Evolutionary conservation across 2,888 invertebrate species (phyloP).

Genomic region (Phalera bucephala): DNA sequence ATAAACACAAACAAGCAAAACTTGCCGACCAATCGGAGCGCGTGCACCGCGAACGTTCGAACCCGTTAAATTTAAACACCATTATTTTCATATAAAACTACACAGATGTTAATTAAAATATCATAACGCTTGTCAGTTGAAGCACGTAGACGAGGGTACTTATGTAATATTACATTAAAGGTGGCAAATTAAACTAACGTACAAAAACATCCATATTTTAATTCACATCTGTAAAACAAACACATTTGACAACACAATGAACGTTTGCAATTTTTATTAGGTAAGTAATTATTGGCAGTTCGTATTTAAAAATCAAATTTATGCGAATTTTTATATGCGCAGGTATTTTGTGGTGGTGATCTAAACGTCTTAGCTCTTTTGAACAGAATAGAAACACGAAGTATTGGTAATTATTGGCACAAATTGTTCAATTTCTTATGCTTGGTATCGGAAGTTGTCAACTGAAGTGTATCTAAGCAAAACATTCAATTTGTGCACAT

Average conservation of each 20-base stretch:
- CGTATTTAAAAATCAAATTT: conserved; percentile 13
- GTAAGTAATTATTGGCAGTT: conserved; percentile 9
- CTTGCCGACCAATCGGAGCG: conserved; percentile 9
- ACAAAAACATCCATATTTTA: conserved; percentile 16
- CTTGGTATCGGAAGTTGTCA: neutral
- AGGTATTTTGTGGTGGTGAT: conserved; percentile 25
- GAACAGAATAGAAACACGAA: conserved; percentile 20
- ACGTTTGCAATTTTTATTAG: conserved; percentile 16
- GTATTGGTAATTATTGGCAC: conserved; percentile 26
- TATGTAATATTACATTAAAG: conserved; percentile 19
- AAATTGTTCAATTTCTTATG: conserved; percentile 16
- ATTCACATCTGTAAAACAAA: conserved; percentile 17
- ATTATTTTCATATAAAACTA: conserved; percentile 3
- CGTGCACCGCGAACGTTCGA: conserved; percentile 2
- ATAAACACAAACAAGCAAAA: conserved; percentile 12
- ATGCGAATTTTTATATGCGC: conserved; percentile 17
- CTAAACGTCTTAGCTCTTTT: conserved; percentile 31
- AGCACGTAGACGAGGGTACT: conserved; percentile 13
- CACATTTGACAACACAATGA: neutral
- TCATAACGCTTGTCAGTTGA: conserved; percentile 10
- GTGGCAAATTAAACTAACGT: conserved; percentile 4
- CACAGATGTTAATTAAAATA: conserved; percentile 27
- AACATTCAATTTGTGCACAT: too few relatives aligned
- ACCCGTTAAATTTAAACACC: conserved; percentile 10
- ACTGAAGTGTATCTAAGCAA: neutral